Evolutionary conservation across 2,888 invertebrate species (phyloP).

Genomic region (Metalampra italica): DNA sequence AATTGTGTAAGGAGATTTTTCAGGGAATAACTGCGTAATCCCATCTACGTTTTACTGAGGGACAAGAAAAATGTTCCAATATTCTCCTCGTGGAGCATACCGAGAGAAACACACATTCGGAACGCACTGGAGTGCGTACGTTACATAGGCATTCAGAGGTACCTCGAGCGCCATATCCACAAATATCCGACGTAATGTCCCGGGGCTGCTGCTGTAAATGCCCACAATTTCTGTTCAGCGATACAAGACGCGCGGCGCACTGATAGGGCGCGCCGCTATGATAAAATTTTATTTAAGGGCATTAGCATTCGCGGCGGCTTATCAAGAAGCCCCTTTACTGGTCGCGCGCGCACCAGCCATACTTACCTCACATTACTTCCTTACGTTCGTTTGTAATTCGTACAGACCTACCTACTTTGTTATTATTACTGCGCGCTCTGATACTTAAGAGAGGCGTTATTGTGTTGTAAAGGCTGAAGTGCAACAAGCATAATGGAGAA

Average conservation of each 20-base stretch:
- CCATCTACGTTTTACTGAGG: not conserved
- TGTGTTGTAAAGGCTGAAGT: not conserved
- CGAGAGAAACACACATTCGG: not conserved
- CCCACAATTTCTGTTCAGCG: constrained; percentile 32
- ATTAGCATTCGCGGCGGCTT: constrained; percentile 60
- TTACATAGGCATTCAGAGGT: not conserved
- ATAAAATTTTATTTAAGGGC: constrained; percentile 62
- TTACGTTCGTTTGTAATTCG: constrained; percentile 14
- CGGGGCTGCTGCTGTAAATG: constrained; percentile 23
- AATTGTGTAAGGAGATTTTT: not conserved
- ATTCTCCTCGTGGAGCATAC: not conserved
- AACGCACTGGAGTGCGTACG: not conserved
- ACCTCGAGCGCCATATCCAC: constrained; percentile 4
- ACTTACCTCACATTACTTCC: constrained; percentile 29
- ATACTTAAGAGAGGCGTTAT: not conserved
- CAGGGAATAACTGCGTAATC: not conserved
- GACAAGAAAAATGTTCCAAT: not conserved
- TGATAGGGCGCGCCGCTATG: constrained; percentile 44
- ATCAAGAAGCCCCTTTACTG: constrained; percentile 39
- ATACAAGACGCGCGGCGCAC: constrained; percentile 34
- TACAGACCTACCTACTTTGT: constrained; percentile 8
- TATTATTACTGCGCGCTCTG: constrained; percentile 1
- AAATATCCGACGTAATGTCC: constrained; percentile 11
- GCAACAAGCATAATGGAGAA: not conserved
- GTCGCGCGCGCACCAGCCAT: constrained; percentile 35